Conservation (phyloP, 2,888 invertebrate species). For the Mimachlamys varia region DNA sequence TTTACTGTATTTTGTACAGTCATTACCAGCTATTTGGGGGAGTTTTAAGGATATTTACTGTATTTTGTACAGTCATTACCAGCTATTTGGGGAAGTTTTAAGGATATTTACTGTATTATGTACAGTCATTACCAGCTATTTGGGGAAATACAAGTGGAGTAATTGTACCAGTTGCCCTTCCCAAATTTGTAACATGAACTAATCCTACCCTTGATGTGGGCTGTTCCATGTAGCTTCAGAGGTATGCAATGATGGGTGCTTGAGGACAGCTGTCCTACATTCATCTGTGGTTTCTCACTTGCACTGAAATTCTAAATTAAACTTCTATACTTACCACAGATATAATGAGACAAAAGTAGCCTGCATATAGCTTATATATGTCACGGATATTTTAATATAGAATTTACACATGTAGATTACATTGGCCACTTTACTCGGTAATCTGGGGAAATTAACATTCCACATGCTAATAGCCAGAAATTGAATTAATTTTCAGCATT, state of each 20-base stretch:
- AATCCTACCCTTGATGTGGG: background rate
- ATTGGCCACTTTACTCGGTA: background rate
- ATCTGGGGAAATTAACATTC: background rate
- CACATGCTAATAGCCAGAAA: background rate
- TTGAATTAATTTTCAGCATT: background rate
- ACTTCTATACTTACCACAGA: background rate
- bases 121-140: background rate
- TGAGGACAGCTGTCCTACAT: background rate
- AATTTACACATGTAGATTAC: background rate
- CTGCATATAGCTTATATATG: background rate
- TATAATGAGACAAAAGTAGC: background rate
- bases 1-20: too few species aligned
- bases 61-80: too few species aligned
- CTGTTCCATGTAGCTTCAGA: background rate
- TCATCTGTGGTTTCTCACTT: background rate
- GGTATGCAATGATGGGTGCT: background rate
- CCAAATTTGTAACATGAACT: background rate
- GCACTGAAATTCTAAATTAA: background rate
- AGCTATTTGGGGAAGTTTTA: too few species aligned
- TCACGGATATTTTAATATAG: background rate
- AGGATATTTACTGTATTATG: background rate
- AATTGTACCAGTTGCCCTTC: background rate
- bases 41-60: too few species aligned
- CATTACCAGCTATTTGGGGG: too few species aligned
- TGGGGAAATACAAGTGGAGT: background rate